phyloP scores from a whole-genome alignment of 2,113 vertebrate genomes.

The Vulpes lagopus region DNA sequence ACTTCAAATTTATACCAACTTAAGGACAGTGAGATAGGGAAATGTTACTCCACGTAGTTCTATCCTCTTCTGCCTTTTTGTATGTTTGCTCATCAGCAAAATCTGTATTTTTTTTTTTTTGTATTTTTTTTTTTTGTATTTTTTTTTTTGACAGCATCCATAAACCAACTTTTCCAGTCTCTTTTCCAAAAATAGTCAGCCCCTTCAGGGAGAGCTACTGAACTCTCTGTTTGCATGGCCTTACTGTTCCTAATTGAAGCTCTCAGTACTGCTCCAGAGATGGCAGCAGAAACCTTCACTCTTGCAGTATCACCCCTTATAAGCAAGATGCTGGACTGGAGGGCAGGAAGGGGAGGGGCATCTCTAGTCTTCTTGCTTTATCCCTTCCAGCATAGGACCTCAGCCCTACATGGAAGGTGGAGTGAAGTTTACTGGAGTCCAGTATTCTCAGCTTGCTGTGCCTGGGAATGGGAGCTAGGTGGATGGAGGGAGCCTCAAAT shows the following conservation, averaged over 20 bases:
- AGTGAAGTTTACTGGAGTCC: background rate
- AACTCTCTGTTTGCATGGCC: background rate
- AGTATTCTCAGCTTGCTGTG: background rate
- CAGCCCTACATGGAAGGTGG: background rate
- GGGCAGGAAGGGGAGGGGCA: background rate
- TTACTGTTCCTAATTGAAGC: background rate
- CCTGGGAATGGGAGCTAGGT: background rate
- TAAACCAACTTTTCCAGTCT: background rate
- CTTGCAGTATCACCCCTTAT: background rate
- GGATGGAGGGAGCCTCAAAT: background rate
- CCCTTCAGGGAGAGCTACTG: background rate
- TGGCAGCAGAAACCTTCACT: background rate
- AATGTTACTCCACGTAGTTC: background rate
- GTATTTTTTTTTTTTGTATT: background rate
- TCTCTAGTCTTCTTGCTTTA: background rate
- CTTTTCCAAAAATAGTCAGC: background rate
- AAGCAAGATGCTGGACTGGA: background rate
- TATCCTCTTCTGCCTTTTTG: background rate
- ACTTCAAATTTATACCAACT: background rate
- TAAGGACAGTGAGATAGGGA: background rate
- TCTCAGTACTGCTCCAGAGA: background rate
- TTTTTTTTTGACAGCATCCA: background rate
- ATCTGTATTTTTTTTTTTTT: background rate
- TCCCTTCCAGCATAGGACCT: background rate
- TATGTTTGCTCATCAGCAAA: background rate